These are phyloP conservation scores for Synodontis membranacea DNA, from an alignment of 2,113 vertebrate species.

Conservation along the genomic window DNA sequence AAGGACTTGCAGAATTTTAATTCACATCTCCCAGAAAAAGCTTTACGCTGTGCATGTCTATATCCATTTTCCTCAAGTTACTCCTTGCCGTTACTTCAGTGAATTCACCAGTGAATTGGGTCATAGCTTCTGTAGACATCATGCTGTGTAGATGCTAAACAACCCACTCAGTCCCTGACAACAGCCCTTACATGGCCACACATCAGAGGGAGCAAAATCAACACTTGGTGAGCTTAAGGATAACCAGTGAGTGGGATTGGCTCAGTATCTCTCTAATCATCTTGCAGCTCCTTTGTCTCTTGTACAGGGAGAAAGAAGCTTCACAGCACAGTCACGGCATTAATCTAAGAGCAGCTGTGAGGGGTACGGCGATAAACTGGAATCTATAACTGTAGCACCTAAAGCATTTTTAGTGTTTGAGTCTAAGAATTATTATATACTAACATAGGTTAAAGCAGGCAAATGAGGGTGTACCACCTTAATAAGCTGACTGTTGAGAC, in stretches of 20 bases:
- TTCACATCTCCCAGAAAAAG: too few relatives aligned
- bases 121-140: slow-evolving; percentile 11
- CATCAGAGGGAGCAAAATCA: slow-evolving; percentile 26
- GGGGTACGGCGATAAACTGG: neutral
- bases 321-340: neutral
- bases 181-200: slow-evolving; percentile 15
- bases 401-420: neutral
- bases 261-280: slow-evolving; percentile 45
- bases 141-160: slow-evolving; percentile 37
- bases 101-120: neutral
- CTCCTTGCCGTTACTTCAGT: neutral
- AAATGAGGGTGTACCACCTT: neutral
- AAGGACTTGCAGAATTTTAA: neutral
- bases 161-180: slow-evolving; percentile 26
- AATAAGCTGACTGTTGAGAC: slow-evolving; percentile 56
- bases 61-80: neutral
- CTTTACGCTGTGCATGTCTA: neutral
- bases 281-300: slow-evolving; percentile 1
- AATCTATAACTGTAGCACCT: neutral
- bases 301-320: slow-evolving; percentile 12
- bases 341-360: neutral
- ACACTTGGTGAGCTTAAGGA: slow-evolving; percentile 21
- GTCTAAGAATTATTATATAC: neutral
- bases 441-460: neutral
- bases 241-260: slow-evolving; percentile 34